These are phyloP conservation scores for Mythimna vitellina DNA, from an alignment of 2,888 invertebrate genomes.

Conservation along the genomic window DNA sequence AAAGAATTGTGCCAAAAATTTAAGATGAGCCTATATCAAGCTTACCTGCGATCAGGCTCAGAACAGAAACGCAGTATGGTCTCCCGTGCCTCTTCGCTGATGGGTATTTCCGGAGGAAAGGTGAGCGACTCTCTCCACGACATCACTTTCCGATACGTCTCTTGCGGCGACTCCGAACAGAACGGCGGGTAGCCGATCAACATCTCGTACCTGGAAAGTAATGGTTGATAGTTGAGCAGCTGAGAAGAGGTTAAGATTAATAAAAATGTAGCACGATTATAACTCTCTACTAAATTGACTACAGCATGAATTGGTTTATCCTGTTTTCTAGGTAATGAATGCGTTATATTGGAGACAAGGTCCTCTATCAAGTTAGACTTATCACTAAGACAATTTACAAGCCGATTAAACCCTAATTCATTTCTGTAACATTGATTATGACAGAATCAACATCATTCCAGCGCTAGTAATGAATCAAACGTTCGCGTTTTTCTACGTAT, in stretches of 20 bases:
- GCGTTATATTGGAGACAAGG: background rate
- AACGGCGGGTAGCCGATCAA: conserved; percentile 99
- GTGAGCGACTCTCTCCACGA: conserved; percentile 99
- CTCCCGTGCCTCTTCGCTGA: conserved; percentile 99
- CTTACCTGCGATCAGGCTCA: conserved; percentile 97
- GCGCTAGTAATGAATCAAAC: background rate
- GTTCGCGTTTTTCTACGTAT: background rate
- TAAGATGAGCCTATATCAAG: background rate
- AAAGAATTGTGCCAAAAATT: background rate
- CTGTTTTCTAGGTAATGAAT: background rate
- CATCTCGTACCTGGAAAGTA: conserved; percentile 96
- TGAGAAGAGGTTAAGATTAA: background rate
- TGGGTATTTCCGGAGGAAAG: conserved; percentile 99
- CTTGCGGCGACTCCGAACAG: conserved; percentile 99
- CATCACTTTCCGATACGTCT: conserved; percentile 98
- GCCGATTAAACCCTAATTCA: background rate
- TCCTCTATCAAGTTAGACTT: background rate
- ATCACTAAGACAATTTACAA: background rate
- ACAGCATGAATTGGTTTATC: background rate
- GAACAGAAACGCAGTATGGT: conserved; percentile 99
- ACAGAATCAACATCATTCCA: background rate
- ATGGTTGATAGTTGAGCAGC: background rate
- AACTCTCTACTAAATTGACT: background rate
- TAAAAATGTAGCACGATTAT: background rate
- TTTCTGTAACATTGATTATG: background rate